Evolutionary conservation across 1,140 invertebrate species (phyloP).

Genomic region (Cydia splendana): DNA sequence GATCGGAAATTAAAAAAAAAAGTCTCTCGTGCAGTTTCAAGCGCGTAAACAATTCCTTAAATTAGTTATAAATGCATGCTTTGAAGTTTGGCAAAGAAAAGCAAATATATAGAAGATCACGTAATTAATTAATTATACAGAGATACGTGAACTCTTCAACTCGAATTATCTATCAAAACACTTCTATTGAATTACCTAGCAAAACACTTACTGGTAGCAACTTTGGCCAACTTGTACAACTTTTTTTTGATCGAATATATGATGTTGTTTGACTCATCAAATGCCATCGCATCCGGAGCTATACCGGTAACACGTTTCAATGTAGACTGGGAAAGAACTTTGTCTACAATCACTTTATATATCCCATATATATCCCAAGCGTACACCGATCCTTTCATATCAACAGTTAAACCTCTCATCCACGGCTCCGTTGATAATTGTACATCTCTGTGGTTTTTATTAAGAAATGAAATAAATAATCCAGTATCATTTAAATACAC

Average conservation of each 20-base stretch:
- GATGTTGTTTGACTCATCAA: constrained; percentile 70
- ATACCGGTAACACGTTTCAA: constrained; percentile 54
- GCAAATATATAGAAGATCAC: too few species aligned
- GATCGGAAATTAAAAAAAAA: too few species aligned
- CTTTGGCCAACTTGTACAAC: constrained; percentile 54
- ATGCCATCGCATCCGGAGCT: constrained; percentile 57
- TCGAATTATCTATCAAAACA: constrained; percentile 12
- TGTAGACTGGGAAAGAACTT: constrained; percentile 47
- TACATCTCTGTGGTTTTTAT: constrained; percentile 34
- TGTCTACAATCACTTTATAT: constrained; percentile 60
- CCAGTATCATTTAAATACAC: constrained; percentile 52
- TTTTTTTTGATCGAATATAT: constrained; percentile 56
- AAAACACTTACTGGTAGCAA: constrained; percentile 38
- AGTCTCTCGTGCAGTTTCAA: too few species aligned
- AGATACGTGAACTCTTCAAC: too few species aligned
- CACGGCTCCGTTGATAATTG: constrained; percentile 59
- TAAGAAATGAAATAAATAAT: constrained; percentile 16
- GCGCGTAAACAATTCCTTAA: too few species aligned
- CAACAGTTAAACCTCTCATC: constrained; percentile 63
- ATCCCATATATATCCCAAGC: constrained; percentile 69
- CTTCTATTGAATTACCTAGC: constrained; percentile 14
- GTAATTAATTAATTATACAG: too few species aligned
- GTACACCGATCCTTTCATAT: constrained; percentile 57
- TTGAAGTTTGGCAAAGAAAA: too few species aligned
- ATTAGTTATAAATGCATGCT: too few species aligned